phyloP scores from a whole-genome alignment of 2,797 vertebrate genomes.

The Trachurus trachurus region DNA sequence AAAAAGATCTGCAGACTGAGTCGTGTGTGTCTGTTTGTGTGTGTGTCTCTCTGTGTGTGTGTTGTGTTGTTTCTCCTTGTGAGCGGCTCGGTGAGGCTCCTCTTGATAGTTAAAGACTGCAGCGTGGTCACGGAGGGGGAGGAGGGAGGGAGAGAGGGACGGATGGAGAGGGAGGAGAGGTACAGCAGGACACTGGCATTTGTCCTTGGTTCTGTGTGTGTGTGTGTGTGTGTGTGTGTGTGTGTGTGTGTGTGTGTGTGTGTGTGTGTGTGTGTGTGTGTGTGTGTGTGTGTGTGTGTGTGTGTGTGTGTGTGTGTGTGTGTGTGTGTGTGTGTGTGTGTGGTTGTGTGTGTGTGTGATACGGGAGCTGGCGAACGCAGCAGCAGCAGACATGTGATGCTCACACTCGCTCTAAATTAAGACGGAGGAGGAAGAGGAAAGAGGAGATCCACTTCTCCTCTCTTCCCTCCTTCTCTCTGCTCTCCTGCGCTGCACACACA shows the following conservation, averaged over 20 bases:
- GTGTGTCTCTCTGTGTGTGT: no score
- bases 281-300: no score
- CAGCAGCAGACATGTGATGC: constrained; percentile 63
- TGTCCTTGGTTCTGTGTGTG: constrained; percentile 71
- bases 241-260: constrained; percentile 6
- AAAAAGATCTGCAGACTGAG: no score
- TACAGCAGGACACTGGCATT: constrained; percentile 72
- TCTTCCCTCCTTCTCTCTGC: constrained; percentile 13
- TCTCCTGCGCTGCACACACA: constrained; percentile 19
- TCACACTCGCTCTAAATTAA: constrained; percentile 64
- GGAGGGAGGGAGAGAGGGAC: constrained; percentile 13
- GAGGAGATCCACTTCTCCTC: constrained; percentile 64
- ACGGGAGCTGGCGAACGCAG: constrained; percentile 61
- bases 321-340: no score
- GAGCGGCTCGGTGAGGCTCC: constrained; percentile 25
- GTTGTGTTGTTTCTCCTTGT: no score
- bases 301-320: no score
- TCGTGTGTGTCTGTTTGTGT: no score
- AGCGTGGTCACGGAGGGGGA: constrained; percentile 40
- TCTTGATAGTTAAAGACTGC: constrained; percentile 61
- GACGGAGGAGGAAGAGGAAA: constrained; percentile 39
- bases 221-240: background rate
- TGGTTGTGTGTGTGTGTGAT: constrained; percentile 25
- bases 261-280: no score
- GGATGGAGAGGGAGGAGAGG: constrained; percentile 59